These are phyloP conservation scores for Acanthurus tractus DNA, from an alignment of 2,797 vertebrate genomes.

Conservation along the genomic window DNA sequence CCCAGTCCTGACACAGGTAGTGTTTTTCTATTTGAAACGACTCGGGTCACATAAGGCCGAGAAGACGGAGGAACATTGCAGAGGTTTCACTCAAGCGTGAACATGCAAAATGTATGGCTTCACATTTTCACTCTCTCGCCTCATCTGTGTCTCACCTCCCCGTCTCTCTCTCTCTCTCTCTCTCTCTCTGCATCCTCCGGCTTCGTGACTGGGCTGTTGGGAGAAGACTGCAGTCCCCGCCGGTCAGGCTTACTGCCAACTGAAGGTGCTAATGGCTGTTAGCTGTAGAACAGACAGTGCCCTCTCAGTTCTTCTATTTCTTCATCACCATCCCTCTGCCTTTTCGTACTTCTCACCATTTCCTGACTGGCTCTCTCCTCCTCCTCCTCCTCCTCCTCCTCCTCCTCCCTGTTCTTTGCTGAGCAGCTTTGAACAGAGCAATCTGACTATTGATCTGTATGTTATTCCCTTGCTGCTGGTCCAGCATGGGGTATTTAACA, in stretches of 20 bases:
- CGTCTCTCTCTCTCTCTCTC: conserved; percentile 16
- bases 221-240: conserved; percentile 40
- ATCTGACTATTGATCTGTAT: conserved; percentile 35
- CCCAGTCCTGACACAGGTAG: conserved; percentile 1
- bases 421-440: conserved; percentile 34
- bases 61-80: conserved; percentile 15
- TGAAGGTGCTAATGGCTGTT: conserved; percentile 68
- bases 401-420: no score
- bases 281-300: conserved; percentile 54
- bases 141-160: conserved; percentile 13
- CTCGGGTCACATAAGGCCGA: conserved; percentile 48
- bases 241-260: conserved; percentile 44
- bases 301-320: conserved; percentile 28
- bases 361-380: not conserved
- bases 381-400: no score
- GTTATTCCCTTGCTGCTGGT: conserved; percentile 14
- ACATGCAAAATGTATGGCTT: conserved; percentile 61
- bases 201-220: conserved; percentile 63
- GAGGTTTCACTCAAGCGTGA: conserved; percentile 21
- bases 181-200: conserved; percentile 27
- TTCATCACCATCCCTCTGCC: conserved; percentile 30
- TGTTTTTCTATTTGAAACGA: conserved; percentile 8
- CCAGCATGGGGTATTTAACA: conserved; percentile 10
- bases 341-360: conserved; percentile 26
- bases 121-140: not conserved